Conservation (phyloP, 2,113 vertebrate genomes). For the Campylomormyrus tamandua region DNA sequence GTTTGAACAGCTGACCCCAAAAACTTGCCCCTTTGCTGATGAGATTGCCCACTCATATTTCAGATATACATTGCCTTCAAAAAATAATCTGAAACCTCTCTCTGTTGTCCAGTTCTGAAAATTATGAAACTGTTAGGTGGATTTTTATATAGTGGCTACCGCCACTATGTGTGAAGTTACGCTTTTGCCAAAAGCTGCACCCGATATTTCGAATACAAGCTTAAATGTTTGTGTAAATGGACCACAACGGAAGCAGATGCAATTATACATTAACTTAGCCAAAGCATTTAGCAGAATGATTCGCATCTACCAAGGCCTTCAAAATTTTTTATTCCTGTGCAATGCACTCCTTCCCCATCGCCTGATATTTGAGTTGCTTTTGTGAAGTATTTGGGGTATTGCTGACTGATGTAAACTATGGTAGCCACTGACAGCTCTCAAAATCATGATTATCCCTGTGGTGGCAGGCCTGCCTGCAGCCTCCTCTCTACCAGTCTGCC, state of each 20-base stretch:
- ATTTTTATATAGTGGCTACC: neutral
- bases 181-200: neutral
- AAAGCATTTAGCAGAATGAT: neutral
- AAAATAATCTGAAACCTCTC: neutral
- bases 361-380: neutral
- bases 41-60: neutral
- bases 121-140: neutral
- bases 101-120: neutral
- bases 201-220: neutral
- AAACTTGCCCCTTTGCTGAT: neutral
- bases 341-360: neutral
- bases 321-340: neutral
- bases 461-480: neutral
- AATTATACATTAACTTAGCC: neutral
- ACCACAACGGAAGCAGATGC: neutral
- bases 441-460: neutral
- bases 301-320: neutral
- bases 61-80: neutral
- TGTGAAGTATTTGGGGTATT: neutral
- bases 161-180: neutral
- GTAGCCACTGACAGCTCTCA: neutral
- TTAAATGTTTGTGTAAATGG: neutral
- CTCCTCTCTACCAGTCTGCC: neutral
- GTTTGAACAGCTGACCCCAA: neutral
- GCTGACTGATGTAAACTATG: neutral